Evolutionary conservation across 1,140 invertebrate species (phyloP), one percentile per base, ranked within the genome.

Genomic region (Eriosoma lanigerum): DNA sequence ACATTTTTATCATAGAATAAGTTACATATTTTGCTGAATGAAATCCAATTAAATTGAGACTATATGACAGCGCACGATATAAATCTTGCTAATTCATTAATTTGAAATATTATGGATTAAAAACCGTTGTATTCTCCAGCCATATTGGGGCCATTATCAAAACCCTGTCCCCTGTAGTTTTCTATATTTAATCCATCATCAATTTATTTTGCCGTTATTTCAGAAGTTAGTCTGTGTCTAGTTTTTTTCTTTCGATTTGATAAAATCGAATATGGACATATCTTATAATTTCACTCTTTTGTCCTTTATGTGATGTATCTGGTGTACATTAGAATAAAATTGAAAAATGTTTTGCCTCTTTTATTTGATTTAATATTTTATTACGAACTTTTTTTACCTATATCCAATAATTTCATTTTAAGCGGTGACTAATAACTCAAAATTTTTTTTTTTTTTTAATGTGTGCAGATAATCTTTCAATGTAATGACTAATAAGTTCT

Each of bases 101-200:
- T 38, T 38, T 38, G 32, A 38, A 3, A 38, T 4, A 38, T 38
- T 38, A 4, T 38, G 32, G 32, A 38, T 82, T 85, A 83, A 62
- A 84, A 81, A 24, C 84, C 84, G 44, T 68, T 81, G 60, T 84
- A 83, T 24, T 78, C 81, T 32, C 84, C 84, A 48, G 82, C 82
- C 83, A 85, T 85, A 64, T 84, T 85, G 17, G 44, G 13, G 24
- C 82, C 84, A 82, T 85, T 85, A 68, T 85, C 84, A 80, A 84
- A 85, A 19, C 81, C 82, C 68, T 85, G 84, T 13, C 83, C 84
- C 26, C 84, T 76, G 75, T 83, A 62, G 15, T 62, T 26, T 32
- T 62, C 5, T 9, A 62, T 29, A 26, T 62, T 62, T 38, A 38
- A 38, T 38, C 32, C 32, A 38, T 38, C 32, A 38, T 38, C 8